Base-by-base conservation (phyloP, 2,888 invertebrate genomes). In the Brassicogethes aeneus region DNA sequence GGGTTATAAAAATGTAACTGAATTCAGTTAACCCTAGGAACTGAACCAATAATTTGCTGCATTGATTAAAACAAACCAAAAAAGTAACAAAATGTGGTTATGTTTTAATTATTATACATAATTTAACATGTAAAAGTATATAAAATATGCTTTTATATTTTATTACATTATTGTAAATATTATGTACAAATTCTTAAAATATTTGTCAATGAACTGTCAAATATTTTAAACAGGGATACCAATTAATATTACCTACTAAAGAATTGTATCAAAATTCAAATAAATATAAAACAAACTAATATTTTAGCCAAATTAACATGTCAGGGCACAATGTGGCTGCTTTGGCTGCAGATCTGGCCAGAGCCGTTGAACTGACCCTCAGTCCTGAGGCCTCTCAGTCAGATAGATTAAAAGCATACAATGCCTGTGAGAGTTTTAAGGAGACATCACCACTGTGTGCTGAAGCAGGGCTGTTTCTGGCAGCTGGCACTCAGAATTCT, bases 371-470 rank as follows among this genome's bases (percentile, higher is more conserved):
- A 59, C 72, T 88, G 12, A 87, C 87, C 43, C 82, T 90, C 76
- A 82, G 85, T 59, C 81, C 87, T n/a, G 71, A 76, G 44, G 82
- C 85, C 23, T 74, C 81, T 10, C 87, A 86, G 49, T 77, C 81
- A 45, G 80, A 84, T 45, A 76, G 90, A 37, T 75, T 79, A 48
- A 87, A 87, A 61, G 88, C 90, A 1, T 89, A 89, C 60, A 85
- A 82, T 68, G 85, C 86, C 16, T 88, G 87, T 60, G 88, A 89
- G 65, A 77, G 76, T 55, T 89, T 89, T 60, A 88, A 88, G 63
- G 88, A 88, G 58, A 84, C 82, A 17, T 92, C 92, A 0, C 89
- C 90, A 7, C 70, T 86, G 49, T 91, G 92, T 70, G 87, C 90
- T 3, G 87, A 89, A 62, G 90, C 86, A 51, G 93, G 93, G 1